phyloP scores from a whole-genome alignment of 1,140 invertebrate species.

The Drosophila nannoptera region DNA sequence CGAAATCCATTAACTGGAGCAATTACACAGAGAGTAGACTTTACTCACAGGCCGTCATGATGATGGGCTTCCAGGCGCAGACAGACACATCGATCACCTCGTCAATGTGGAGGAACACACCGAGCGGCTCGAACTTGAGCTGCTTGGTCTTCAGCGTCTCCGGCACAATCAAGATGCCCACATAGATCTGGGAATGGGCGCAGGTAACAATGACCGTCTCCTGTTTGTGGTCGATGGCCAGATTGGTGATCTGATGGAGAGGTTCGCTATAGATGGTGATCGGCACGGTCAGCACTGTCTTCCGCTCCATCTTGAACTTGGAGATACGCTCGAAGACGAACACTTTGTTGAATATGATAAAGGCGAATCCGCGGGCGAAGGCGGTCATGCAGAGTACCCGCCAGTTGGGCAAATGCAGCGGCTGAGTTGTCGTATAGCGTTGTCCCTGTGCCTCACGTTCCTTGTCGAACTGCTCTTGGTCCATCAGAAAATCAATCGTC shows the following conservation, averaged over 20 bases:
- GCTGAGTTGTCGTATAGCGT: conserved; percentile 42
- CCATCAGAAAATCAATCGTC: conserved; percentile 79
- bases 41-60: conserved; percentile 89
- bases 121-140: conserved; percentile 81
- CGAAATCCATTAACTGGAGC: background rate
- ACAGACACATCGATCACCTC: conserved; percentile 88
- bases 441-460: conserved; percentile 58
- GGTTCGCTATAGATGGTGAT: conserved; percentile 68
- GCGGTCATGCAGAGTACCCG: conserved; percentile 80
- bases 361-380: conserved; percentile 82
- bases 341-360: conserved; percentile 81
- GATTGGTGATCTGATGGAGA: conserved; percentile 80
- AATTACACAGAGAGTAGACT: background rate
- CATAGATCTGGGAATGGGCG: conserved; percentile 82
- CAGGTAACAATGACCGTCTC: conserved; percentile 82
- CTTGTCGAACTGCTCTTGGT: conserved; percentile 69
- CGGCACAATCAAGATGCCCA: conserved; percentile 80
- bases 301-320: conserved; percentile 81
- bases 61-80: conserved; percentile 92
- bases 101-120: conserved; percentile 89
- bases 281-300: conserved; percentile 81
- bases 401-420: conserved; percentile 60
- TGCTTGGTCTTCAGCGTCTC: conserved; percentile 78
- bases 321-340: conserved; percentile 83
- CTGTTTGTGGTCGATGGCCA: conserved; percentile 80